Percentiles rank a stretch among this genome's conserved stretches.
Conservation (phyloP, 2,113 vertebrate genomes). For the Fregetta grallaria region DNA sequence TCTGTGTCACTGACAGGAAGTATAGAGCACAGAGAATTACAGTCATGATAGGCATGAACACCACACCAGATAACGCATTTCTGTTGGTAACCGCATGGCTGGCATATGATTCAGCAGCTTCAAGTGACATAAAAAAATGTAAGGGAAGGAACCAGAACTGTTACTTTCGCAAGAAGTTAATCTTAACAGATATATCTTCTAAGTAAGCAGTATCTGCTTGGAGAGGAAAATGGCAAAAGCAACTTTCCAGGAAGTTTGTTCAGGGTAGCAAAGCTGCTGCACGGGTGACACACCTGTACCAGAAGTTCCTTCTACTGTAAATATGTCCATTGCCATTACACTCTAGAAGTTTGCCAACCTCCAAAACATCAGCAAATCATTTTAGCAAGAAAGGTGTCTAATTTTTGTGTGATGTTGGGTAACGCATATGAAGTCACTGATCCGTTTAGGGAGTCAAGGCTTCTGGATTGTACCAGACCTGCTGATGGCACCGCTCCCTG, state of each 20-base stretch:
- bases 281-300: background rate
- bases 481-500: background rate
- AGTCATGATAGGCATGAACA: background rate
- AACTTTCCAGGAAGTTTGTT: background rate
- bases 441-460: background rate
- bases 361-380: background rate
- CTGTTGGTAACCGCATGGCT: background rate
- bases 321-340: background rate
- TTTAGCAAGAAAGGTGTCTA: background rate
- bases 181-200: background rate
- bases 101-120: background rate
- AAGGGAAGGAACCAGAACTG: background rate
- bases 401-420: background rate
- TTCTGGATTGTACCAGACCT: background rate
- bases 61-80: accelerated
- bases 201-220: background rate
- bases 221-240: background rate
- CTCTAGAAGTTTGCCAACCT: background rate
- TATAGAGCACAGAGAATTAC: background rate
- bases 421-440: background rate
- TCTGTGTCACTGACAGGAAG: background rate
- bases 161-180: background rate
- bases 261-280: background rate
- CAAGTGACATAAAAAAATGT: background rate
- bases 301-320: background rate